Evolutionary conservation across 1,140 invertebrate genomes (phyloP).

Genomic region (Orius insidiosus): DNA sequence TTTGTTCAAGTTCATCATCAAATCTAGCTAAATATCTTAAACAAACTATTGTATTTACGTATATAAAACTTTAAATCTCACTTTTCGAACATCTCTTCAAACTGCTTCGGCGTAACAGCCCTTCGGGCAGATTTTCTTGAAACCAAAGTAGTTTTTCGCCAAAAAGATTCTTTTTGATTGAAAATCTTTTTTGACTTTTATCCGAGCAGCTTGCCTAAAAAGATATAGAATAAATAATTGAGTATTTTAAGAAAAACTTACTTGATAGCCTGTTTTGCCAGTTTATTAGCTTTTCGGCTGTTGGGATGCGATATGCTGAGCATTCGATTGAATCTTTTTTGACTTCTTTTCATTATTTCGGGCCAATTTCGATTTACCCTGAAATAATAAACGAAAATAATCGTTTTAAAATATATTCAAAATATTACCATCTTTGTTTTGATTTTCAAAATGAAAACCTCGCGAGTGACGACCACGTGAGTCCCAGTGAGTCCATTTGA

Average conservation of each 20-base stretch:
- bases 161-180: constrained; percentile 18
- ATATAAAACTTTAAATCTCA: too few species aligned
- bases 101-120: too few species aligned
- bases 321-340: constrained; percentile 5
- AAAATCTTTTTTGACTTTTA: constrained; percentile 18
- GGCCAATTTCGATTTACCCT: constrained; percentile 8
- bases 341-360: background rate
- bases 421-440: too few species aligned
- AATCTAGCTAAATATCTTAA: constrained; percentile 39
- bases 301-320: constrained; percentile 18
- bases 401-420: too few species aligned
- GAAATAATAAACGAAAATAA: background rate
- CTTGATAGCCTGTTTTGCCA: constrained; percentile 16
- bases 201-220: constrained; percentile 13
- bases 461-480: too few species aligned
- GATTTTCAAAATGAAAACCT: too few species aligned
- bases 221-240: background rate
- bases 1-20: constrained; percentile 59
- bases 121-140: constrained; percentile 16
- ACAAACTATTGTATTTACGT: too few species aligned
- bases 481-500: too few species aligned
- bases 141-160: constrained; percentile 23
- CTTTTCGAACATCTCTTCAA: too few species aligned
- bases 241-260: constrained; percentile 6
- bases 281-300: constrained; percentile 21